Evolutionary conservation across 2,888 invertebrate genomes (phyloP).

Genomic region (Rhaphigaster nebulosa): DNA sequence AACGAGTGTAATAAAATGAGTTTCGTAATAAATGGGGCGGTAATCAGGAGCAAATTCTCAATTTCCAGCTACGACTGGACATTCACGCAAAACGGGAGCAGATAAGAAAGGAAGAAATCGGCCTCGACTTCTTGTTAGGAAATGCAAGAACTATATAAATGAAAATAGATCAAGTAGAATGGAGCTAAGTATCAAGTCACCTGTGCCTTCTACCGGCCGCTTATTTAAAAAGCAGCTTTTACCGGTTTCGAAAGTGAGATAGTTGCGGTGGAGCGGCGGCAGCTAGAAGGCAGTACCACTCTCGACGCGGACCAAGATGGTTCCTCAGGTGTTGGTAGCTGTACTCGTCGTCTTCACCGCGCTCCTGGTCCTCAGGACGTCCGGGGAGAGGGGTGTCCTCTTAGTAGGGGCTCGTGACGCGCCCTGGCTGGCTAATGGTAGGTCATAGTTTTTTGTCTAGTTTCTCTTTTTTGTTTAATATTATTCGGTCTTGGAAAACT

Average conservation of each 20-base stretch:
- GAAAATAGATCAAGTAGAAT: not conserved
- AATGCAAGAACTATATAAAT: slow-evolving; percentile 10
- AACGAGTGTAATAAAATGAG: not conserved
- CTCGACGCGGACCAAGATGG: not conserved
- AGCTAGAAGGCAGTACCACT: not conserved
- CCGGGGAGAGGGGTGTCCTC: slow-evolving; percentile 21
- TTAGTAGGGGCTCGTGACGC: not conserved
- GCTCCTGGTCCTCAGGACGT: not conserved
- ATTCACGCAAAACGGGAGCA: not conserved
- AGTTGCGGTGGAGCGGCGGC: not conserved
- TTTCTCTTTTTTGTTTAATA: not conserved
- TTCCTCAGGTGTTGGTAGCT: not conserved
- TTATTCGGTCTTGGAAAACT: not conserved
- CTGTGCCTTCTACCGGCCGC: not conserved
- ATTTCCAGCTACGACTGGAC: not conserved
- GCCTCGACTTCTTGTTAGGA: not conserved
- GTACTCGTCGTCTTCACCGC: not conserved
- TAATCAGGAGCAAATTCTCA: not conserved
- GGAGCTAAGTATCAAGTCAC: not conserved
- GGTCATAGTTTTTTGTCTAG: not conserved
- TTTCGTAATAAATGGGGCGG: not conserved
- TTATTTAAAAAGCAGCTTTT: slow-evolving; percentile 31
- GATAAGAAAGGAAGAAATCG: not conserved
- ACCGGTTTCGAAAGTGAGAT: slow-evolving; percentile 15
- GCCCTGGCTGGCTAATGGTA: not conserved